A percentile compares a stretch with the other conserved stretches of the same genome.
phyloP scores from a whole-genome alignment of 2,113 vertebrate species.

The Sphaerodactylus townsendi region DNA sequence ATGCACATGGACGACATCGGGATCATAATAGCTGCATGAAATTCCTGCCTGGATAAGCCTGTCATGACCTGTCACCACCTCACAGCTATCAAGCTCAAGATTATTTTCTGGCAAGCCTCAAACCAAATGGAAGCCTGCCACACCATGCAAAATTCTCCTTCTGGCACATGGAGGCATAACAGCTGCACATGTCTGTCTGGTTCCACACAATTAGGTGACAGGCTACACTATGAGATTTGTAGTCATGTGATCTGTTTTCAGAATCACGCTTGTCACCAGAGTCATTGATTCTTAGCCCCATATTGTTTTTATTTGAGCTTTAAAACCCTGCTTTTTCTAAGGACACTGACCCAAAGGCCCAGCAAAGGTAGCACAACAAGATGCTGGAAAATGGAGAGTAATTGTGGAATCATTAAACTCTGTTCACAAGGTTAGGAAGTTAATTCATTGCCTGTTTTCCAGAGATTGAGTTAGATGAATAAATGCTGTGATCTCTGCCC shows the following conservation, averaged over 20 bases:
- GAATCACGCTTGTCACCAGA: constrained; percentile 40
- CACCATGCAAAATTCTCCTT: background rate
- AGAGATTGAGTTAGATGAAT: background rate
- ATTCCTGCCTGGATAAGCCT: background rate
- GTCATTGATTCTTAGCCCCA: constrained; percentile 68
- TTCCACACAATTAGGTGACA: background rate
- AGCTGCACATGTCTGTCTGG: background rate
- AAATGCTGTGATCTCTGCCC: no score
- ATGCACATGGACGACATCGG: background rate
- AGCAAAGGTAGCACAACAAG: constrained; percentile 61
- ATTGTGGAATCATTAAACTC: background rate
- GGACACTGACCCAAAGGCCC: constrained; percentile 40
- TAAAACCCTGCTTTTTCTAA: background rate
- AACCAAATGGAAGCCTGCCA: background rate
- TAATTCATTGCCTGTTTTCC: background rate
- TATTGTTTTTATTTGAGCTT: background rate
- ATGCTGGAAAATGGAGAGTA: constrained; percentile 50
- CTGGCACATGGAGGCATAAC: background rate
- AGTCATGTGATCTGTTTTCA: background rate
- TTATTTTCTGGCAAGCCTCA: background rate
- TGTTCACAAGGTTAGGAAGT: background rate
- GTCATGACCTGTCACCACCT: no score
- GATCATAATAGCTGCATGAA: background rate
- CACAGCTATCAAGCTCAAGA: background rate
- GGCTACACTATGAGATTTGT: background rate